These are phyloP conservation scores for Gavialis gangeticus DNA, from an alignment of 2,113 vertebrate species.

Conservation along the genomic window DNA sequence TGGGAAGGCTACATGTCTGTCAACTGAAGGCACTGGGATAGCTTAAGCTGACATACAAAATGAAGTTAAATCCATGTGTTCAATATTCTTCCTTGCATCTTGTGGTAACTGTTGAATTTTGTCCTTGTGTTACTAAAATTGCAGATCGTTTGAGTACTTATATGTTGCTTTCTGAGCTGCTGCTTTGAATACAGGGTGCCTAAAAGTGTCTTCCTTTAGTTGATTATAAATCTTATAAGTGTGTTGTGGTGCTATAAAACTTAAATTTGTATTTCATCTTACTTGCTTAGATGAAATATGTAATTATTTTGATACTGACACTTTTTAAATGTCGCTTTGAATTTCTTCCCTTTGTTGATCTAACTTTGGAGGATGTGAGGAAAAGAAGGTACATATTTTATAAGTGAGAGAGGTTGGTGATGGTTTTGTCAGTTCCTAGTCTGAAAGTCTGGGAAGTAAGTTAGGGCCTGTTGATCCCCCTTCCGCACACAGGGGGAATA, in stretches of 20 bases:
- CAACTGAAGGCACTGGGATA: too few relatives aligned
- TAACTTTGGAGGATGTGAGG: background rate
- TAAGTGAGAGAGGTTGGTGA: too few relatives aligned
- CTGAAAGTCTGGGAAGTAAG: background rate
- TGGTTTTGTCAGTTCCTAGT: too few relatives aligned
- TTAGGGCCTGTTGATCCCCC: background rate
- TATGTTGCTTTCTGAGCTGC: background rate
- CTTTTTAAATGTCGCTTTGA: background rate
- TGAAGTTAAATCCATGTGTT: too few relatives aligned
- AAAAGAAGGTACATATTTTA: background rate
- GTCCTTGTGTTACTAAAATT: background rate
- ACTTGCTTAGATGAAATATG: too few relatives aligned
- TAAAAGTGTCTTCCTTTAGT: background rate
- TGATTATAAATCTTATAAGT: background rate
- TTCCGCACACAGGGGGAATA: background rate
- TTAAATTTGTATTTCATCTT: background rate
- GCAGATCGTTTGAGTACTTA: background rate
- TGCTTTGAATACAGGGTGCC: background rate
- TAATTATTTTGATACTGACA: too few relatives aligned
- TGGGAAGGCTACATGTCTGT: too few relatives aligned
- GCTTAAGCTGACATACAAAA: too few relatives aligned
- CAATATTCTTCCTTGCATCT: background rate
- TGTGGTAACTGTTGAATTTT: background rate
- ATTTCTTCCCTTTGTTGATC: background rate
- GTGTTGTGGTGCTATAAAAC: fast-evolving